Base-by-base conservation (phyloP, 2,888 invertebrate species). In the Pristionchus entomophagus region DNA sequence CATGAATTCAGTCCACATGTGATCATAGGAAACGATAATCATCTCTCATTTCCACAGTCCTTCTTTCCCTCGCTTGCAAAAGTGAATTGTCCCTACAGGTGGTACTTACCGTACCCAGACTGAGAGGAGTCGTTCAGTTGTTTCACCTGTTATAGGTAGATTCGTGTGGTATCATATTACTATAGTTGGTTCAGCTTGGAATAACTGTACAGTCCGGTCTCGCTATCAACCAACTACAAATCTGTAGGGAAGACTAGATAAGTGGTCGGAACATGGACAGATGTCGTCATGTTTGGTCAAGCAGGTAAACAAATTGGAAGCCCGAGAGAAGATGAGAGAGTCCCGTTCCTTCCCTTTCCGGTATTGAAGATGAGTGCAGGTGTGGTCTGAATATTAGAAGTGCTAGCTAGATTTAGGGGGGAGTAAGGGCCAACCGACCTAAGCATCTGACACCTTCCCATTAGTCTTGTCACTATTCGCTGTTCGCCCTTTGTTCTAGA, bases 301-400 rank as follows among this genome's bases (percentile, higher is more conserved):
- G 73, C 17, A 73, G 73, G 73, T 73, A 73, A 73, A 45, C 73
- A 73, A 73, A 73, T 73, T 26, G 45, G 73, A 73, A 41, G 73
- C 35, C 65, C 38, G 14, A n/a, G n/a, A n/a, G n/a, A 12, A 73
- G 41, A 45, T 38, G 73, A 73, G 73, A 73, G 73, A 73, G 41
- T 10, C 26, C 41, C 41, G 35, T 35, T 73, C 73, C 73, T 41
- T 45, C 45, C 45, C 41, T 45, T 73, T 73, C 73, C 73, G 73
- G 41, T 19, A n/a, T 38, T 65, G 65, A 65, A 65, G 19, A 29
- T 29, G 29, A 69, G 73, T 38, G n/a, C 73, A 73, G 73, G 45
- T 73, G 41, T n/a, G 45, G 45, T 41, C n/a, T 73, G 73, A 41
- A 41, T 45, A 22, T 38, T 1, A 6, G 45, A 41, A 41, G 73